Conservation (phyloP, 2,113 vertebrate species). For the Odontesthes bonariensis region DNA sequence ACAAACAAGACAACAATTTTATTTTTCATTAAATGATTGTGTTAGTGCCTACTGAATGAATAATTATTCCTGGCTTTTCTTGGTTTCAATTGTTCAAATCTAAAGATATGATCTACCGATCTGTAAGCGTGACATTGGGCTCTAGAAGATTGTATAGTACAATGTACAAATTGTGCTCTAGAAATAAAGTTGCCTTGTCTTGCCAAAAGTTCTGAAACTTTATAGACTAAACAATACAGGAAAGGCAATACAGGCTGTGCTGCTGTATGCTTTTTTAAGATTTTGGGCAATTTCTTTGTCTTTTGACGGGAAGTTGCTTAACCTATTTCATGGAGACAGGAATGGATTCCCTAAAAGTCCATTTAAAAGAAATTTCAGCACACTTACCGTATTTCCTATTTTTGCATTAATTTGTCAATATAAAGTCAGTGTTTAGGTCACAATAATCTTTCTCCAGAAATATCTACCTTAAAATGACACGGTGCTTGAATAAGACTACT, state of each 20-base stretch:
- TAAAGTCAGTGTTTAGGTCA: background rate
- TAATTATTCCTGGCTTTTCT: no score
- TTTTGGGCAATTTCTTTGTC: background rate
- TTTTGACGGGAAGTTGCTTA: background rate
- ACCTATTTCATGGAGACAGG: background rate
- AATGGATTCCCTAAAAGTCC: background rate
- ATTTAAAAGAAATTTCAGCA: background rate
- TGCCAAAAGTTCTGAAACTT: background rate
- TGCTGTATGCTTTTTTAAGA: background rate
- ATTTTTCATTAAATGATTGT: background rate
- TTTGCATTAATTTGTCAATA: background rate
- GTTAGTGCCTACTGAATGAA: background rate
- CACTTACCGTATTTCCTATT: background rate
- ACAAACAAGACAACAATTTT: slow-evolving; percentile 1
- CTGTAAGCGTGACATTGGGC: background rate
- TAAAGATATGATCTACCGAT: background rate
- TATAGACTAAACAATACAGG: background rate
- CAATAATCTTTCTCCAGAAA: background rate
- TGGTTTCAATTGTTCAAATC: background rate
- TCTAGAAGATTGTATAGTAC: background rate
- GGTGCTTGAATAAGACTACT: background rate
- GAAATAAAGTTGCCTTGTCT: no score
- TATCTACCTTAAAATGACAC: background rate
- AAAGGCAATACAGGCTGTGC: no score
- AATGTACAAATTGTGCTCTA: no score